phyloP scores from a whole-genome alignment of 2,888 invertebrate genomes.

The Parthenolecanium corni region DNA sequence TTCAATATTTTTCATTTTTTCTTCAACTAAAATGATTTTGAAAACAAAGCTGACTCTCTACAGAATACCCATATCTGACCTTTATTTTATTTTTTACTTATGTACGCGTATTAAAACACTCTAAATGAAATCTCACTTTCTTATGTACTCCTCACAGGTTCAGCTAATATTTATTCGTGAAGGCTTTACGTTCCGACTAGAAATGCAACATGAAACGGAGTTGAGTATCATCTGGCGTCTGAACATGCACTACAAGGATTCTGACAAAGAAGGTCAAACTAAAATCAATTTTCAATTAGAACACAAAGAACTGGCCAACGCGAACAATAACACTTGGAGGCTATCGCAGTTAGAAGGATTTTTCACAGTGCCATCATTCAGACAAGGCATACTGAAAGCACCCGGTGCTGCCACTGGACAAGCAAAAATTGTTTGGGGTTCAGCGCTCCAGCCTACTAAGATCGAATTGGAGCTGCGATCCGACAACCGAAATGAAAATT shows the following conservation, averaged over 20 bases:
- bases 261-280: constrained; percentile 33
- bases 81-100: no score
- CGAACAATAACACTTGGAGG: constrained; percentile 32
- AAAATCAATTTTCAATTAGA: constrained; percentile 34
- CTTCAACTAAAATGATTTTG: no score
- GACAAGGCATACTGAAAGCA: constrained; percentile 34
- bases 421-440: constrained; percentile 35
- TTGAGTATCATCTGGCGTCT: constrained; percentile 35
- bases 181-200: constrained; percentile 32
- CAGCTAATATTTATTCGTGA: constrained; percentile 33
- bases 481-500: constrained; percentile 27
- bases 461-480: constrained; percentile 33
- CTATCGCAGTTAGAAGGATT: constrained; percentile 35
- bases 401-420: constrained; percentile 34
- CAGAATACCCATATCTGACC: no score
- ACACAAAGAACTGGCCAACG: constrained; percentile 29
- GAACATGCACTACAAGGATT: constrained; percentile 31
- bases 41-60: no score
- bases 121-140: no score
- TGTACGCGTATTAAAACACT: no score
- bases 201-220: constrained; percentile 32
- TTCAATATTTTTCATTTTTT: no score
- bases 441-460: constrained; percentile 33
- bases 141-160: no score
- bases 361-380: constrained; percentile 34